Base-by-base conservation (phyloP, 2,888 invertebrate species). In the Therioaphis trifolii region DNA sequence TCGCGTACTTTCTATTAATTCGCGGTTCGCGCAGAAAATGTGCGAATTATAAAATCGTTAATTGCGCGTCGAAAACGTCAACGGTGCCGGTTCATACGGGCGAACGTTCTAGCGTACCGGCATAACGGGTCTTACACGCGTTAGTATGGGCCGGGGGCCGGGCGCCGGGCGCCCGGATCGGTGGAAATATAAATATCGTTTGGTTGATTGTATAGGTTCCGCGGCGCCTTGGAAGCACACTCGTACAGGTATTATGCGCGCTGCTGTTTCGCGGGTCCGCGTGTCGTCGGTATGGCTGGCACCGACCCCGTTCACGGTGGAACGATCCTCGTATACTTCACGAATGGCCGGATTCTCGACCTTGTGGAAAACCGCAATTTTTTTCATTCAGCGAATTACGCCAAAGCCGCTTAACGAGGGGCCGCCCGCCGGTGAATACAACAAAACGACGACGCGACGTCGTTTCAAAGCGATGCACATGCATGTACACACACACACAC, bases 291-390 rank as follows among this genome's bases (percentile, higher is more conserved):
- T 18, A 5, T 63, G 1, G 11, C 35, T 18, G 35, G n/a, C n/a
- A 18, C 4, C 15, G 27, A 9, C 71, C 71, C 15, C 43, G 68
- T 66, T 52, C 49, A 21, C 66, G 35, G 24, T 40, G 68, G 40
- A 66, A 49, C 49, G 35, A 68, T 66, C 29, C 11, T 68, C 61
- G 24, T 18, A n/a, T 35, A 52, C 21, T 78, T 68, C 78, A 40
- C 78, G 78, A 40, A 35, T 40, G 78, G 78, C 12, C 78, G 68
- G 68, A 55, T 78, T 66, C 68, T 52, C 68, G 78, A 78, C 66
- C 78, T 78, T 68, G 68, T 52, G 68, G 40, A 52, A 78, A 78
- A 78, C 78, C 78, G 68, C 68, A 78, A 68, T 55, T 43, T 68
- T 63, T 77, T 52, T 72, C 14, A n/a, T 68, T 63, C 24, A 9